phyloP scores from a whole-genome alignment of 1,140 invertebrate genomes.

The Rhizoglyphus robini region DNA sequence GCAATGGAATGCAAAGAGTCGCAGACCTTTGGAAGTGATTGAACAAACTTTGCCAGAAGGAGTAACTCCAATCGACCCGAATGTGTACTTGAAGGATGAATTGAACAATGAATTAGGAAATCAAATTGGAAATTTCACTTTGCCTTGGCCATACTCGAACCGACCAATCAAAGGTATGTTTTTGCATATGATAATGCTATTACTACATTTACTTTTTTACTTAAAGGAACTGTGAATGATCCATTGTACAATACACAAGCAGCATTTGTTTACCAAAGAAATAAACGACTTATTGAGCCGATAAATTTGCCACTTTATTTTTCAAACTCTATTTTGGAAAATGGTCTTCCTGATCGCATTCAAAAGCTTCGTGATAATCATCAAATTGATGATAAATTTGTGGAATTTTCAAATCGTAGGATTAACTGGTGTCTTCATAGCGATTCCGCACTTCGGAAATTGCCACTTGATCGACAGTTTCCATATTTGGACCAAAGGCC shows the following conservation, averaged over 20 bases:
- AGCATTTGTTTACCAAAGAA: conserved; percentile 17
- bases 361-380: neutral
- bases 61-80: conserved; percentile 3
- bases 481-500: conserved; percentile 13
- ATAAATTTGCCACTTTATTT: conserved; percentile 20
- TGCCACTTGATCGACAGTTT: conserved; percentile 9
- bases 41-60: conserved; percentile 12
- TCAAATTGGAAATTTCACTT: neutral
- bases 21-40: neutral
- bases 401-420: neutral
- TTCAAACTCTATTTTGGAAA: conserved; percentile 19
- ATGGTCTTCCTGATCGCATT: conserved; percentile 15
- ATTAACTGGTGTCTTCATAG: conserved; percentile 9
- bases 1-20: conserved; percentile 14
- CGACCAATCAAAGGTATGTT: conserved; percentile 17
- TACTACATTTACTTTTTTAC: neutral
- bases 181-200: neutral
- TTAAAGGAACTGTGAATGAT: conserved; percentile 12
- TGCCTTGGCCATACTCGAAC: conserved; percentile 16
- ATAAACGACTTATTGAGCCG: conserved; percentile 11
- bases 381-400: conserved; percentile 9
- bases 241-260: conserved; percentile 9
- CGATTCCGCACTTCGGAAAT: neutral
- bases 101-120: neutral
- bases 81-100: neutral